phyloP scores from a whole-genome alignment of 1,140 invertebrate species.

The Solen grandis region DNA sequence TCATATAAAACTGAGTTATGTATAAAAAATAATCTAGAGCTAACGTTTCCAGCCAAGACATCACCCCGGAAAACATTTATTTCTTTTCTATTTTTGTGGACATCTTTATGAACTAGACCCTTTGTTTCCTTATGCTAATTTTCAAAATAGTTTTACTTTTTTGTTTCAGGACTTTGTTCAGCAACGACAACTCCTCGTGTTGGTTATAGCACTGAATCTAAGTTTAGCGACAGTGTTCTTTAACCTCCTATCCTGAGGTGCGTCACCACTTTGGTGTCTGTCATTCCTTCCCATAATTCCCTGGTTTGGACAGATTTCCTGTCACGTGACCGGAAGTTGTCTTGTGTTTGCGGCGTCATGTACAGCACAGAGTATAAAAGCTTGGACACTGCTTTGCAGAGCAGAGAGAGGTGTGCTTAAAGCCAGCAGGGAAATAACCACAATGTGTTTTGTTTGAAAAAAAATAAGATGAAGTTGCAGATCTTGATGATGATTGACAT shows the following conservation, averaged over 20 bases:
- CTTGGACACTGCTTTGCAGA: neutral
- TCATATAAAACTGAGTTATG: too few species aligned
- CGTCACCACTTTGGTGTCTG: conserved; percentile 2
- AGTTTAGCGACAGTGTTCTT: conserved; percentile 98
- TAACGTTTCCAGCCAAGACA: too few species aligned
- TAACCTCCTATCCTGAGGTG: conserved; percentile 85
- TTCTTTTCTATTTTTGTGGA: too few species aligned
- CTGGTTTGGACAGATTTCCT: conserved; percentile 47
- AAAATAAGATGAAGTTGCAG: neutral
- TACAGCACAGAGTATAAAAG: conserved; percentile 7
- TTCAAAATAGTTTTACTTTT: too few species aligned
- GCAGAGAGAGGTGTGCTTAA: neutral
- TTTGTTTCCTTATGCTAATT: too few species aligned
- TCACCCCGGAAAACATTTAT: too few species aligned
- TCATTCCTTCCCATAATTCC: conserved; percentile 57
- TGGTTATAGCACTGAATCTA: conserved; percentile 97
- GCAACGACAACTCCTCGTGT: conserved; percentile 96
- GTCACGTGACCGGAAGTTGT: conserved; percentile 33
- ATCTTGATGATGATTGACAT: neutral
- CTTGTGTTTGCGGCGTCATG: conserved; percentile 2
- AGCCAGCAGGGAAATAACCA: neutral
- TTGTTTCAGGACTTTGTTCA: conserved; percentile 97
- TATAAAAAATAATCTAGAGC: too few species aligned
- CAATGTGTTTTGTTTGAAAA: neutral
- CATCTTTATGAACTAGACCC: too few species aligned